Conservation (phyloP, 1,140 invertebrate species). For the Mamestra configurata region DNA sequence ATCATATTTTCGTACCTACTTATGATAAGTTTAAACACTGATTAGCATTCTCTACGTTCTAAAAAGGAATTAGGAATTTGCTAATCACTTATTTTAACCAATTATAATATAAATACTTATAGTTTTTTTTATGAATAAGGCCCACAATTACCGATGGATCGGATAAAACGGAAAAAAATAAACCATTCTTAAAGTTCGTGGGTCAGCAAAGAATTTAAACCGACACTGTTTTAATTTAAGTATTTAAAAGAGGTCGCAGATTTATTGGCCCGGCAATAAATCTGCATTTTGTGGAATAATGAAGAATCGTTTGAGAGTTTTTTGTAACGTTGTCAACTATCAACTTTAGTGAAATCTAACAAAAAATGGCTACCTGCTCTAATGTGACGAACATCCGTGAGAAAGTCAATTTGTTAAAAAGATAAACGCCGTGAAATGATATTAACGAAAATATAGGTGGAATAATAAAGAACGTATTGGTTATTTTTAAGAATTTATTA, state of each 20-base stretch:
- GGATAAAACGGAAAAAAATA: no score
- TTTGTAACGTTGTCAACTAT: no score
- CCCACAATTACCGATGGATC: no score
- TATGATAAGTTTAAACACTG: no score
- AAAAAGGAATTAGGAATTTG: no score
- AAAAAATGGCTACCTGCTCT: constrained; percentile 27
- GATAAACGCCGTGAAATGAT: neutral
- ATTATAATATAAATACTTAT: no score
- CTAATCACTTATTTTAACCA: no score
- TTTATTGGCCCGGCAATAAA: constrained; percentile 3
- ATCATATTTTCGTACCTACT: no score
- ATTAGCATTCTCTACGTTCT: no score
- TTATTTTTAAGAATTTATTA: no score
- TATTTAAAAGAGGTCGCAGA: neutral
- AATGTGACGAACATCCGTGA: constrained; percentile 24
- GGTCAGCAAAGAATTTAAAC: neutral
- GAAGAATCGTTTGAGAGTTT: neutral
- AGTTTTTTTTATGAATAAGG: no score
- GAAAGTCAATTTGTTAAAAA: neutral
- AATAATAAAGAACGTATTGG: no score
- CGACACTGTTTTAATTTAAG: neutral
- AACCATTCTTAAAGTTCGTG: neutral
- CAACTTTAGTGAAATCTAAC: neutral
- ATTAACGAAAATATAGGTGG: neutral
- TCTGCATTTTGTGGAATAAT: neutral